Base-by-base conservation (phyloP, 2,797 vertebrate species). In the Sphenodon punctatus region DNA sequence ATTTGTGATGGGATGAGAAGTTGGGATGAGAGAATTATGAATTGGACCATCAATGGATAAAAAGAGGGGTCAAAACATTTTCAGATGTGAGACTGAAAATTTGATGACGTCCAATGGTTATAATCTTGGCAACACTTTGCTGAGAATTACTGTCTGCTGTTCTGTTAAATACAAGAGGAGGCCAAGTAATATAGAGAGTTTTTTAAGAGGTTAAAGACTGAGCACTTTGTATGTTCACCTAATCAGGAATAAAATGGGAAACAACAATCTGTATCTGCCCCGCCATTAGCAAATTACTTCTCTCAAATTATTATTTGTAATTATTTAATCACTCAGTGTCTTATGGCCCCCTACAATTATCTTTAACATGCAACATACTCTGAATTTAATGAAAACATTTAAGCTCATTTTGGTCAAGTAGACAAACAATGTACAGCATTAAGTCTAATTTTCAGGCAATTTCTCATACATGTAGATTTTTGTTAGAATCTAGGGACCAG, bases 251-350 rank as follows among this genome's bases (percentile, higher is more conserved):
- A 67, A 12, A 82, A 48, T 38, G 86, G 51, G 77, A 83, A 92
- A 90, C 12, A 56, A 75, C 27, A 10, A 41, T n/a, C 15, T 75
- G 4, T 23, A 70, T 78, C 61, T 75, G n/a, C 16, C 49, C 72
- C 30, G 45, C 67, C 71, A 67, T 27, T 43, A 61, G 7, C 58
- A 68, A 69, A 58, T 30, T 78, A 20, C 53, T 90, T 82, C 60
- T 84, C 46, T 87, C 43, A 91, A 89, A 78, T 27, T 79, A 59
- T 75, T 80, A 67, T 55, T 73, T 74, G 61, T 70, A 48, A 80
- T 86, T 75, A 73, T 51, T 45, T 30, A 49, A 82, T 91, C 45
- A 88, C 25, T 89, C 64, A 78, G 16, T 70, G 17, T 85, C 77
- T 58, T 56, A 63, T 41, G 19, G 65, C 66, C 82, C 30, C 22